Evolutionary conservation across 1,140 invertebrate genomes (phyloP), one percentile per base, ranked within the genome.

Genomic region (Coenobita brevimanus): DNA sequence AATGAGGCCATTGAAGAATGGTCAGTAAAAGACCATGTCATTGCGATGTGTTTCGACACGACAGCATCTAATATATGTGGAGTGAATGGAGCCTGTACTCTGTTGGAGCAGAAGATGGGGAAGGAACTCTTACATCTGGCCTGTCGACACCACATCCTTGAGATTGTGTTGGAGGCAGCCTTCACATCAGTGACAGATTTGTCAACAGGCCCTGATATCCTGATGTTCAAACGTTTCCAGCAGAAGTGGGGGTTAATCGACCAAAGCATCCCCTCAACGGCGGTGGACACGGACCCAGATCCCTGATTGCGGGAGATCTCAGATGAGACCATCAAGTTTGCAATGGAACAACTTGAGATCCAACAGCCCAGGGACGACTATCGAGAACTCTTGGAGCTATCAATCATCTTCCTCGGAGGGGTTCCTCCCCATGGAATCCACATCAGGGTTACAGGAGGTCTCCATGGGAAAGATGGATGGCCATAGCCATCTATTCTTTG

Each of bases 141-240:
- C 46, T 50, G 46, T 50, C 46, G 46, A 50, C 6, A 50, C 17
- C 46, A 50, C 46, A 50, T 50, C 46, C 17, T 50, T 50, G 46
- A 50, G 46, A 50, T 50, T 50, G 46, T 50, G 46, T 8, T 50
- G 46, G 46, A 50, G 17, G 17, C 46, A 50, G 46, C 46, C 46
- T 50, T 50, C 46, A 8, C 46, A 50, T 50, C 46, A 50, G 46
- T 8, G 46, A 50, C 17, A 17, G 46, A 17, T 8, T 50, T 17
- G 46, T 50, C 46, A 50, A 50, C 46, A 50, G 46, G 46, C 17
- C 17, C 46, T 17, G 46, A 50, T 50, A 50, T 50, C 62, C 62
- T 64, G 62, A 64, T 64, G 17, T 64, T 64, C 62, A 64, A 64
- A 64, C 27, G 62, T 64, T 64, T 64, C 62, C 62, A 64, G n/a